phyloP scores from a whole-genome alignment of 2,797 vertebrate genomes.

The Intellagama lesueurii region DNA sequence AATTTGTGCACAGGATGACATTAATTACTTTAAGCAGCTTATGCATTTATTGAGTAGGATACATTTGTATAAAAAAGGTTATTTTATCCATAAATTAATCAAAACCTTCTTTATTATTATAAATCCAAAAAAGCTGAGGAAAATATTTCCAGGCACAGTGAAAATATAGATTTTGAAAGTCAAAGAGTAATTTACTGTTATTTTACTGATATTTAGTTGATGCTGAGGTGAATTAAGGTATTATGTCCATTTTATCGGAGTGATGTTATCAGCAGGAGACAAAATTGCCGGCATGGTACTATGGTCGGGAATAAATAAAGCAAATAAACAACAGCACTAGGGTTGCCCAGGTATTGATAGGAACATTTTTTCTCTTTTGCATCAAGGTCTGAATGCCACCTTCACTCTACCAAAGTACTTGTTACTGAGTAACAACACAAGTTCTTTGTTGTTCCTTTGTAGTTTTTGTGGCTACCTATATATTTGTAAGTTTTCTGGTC shows the following conservation, averaged over 20 bases:
- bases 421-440: too few species aligned
- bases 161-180: slow-evolving; percentile 54
- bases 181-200: slow-evolving; percentile 58
- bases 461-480: too few species aligned
- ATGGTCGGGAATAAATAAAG: slow-evolving; percentile 59
- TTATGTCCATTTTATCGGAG: slow-evolving; percentile 64
- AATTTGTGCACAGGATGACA: slow-evolving; percentile 72
- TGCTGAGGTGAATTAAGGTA: slow-evolving; percentile 61
- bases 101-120: slow-evolving; percentile 57
- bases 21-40: slow-evolving; percentile 76
- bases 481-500: too few species aligned
- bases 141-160: slow-evolving; percentile 9
- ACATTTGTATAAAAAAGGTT: slow-evolving; percentile 65
- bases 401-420: too few species aligned
- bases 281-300: slow-evolving; percentile 70
- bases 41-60: slow-evolving; percentile 62
- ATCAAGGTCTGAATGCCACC: too few species aligned
- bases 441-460: too few species aligned
- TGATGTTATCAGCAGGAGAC: slow-evolving; percentile 60
- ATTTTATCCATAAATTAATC: slow-evolving; percentile 69
- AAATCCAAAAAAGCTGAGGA: slow-evolving; percentile 48
- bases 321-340: not conserved
- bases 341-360: too few species aligned
- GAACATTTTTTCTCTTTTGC: too few species aligned
- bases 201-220: slow-evolving; percentile 49